These are phyloP conservation scores for Proterorhinus semilunaris DNA, from an alignment of 2,113 vertebrate genomes.

Conservation along the genomic window DNA sequence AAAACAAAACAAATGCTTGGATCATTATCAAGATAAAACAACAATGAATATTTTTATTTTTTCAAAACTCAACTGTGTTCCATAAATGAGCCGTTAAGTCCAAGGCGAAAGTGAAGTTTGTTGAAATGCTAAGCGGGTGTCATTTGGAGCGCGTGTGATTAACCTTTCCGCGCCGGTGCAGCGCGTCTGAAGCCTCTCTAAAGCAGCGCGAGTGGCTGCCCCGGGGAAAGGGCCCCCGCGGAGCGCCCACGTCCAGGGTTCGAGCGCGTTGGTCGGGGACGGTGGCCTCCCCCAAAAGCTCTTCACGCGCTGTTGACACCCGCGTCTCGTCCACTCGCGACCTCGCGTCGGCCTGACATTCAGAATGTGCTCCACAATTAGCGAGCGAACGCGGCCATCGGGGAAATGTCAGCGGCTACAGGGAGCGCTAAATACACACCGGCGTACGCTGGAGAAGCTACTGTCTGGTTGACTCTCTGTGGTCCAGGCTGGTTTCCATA, in stretches of 20 bases:
- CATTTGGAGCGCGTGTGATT: constrained; percentile 23
- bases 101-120: neutral
- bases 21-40: neutral
- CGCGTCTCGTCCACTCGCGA: neutral
- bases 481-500: too few species aligned
- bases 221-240: neutral
- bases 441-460: neutral
- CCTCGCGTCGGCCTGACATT: neutral
- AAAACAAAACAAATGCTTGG: too few species aligned
- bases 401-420: neutral
- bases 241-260: constrained; percentile 4
- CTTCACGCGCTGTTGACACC: constrained; percentile 1
- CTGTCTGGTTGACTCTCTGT: neutral
- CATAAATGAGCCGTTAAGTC: constrained; percentile 1
- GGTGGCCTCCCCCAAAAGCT: neutral
- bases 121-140: neutral
- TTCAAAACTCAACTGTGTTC: neutral
- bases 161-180: constrained; percentile 17
- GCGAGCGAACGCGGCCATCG: neutral
- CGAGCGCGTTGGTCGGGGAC: constrained; percentile 1
- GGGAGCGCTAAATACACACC: neutral
- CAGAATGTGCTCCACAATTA: neutral
- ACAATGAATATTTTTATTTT: too few species aligned
- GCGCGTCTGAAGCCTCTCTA: neutral
- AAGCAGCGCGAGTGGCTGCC: too few species aligned